Percentiles rank a stretch among this genome's conserved stretches.
Conservation (phyloP, 2,797 vertebrate genomes). For the Leptodactylus fallax region DNA sequence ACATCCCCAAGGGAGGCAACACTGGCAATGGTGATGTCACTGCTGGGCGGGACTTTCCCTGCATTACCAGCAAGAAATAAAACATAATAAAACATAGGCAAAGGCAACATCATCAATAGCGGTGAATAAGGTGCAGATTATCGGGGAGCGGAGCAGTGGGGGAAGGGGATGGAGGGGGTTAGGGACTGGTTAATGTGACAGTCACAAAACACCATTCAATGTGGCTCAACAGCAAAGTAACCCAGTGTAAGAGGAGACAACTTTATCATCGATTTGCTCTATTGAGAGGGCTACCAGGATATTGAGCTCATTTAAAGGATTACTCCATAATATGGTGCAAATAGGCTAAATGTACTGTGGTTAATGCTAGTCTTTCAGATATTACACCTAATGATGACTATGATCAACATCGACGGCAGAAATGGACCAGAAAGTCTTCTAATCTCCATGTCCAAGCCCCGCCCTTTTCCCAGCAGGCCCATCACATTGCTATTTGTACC, state of each 20-base stretch:
- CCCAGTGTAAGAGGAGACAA: conserved; percentile 51
- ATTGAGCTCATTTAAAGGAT: neutral
- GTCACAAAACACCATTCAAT: conserved; percentile 21
- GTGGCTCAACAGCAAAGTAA: conserved; percentile 1
- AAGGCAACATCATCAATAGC: neutral
- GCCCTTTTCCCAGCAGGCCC: neutral
- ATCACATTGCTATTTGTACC: neutral
- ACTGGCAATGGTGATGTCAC: conserved; percentile 74
- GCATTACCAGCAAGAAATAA: conserved; percentile 77
- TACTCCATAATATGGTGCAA: conserved; percentile 6
- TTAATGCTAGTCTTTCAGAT: neutral
- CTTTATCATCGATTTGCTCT: neutral
- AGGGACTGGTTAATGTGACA: conserved; percentile 6
- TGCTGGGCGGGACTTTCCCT: conserved; percentile 82
- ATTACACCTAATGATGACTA: neutral
- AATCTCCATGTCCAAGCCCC: neutral
- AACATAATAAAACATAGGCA: conserved; percentile 74
- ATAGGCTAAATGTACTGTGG: neutral
- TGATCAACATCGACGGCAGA: neutral
- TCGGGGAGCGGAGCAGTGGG: neutral
- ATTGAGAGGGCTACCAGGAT: neutral
- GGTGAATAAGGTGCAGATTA: conserved; percentile 11
- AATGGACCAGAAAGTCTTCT: neutral
- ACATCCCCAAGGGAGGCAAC: conserved; percentile 70
- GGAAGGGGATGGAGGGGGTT: neutral